These are phyloP conservation scores for Tipula helvola DNA, from an alignment of 2,888 invertebrate genomes.

Conservation along the genomic window DNA sequence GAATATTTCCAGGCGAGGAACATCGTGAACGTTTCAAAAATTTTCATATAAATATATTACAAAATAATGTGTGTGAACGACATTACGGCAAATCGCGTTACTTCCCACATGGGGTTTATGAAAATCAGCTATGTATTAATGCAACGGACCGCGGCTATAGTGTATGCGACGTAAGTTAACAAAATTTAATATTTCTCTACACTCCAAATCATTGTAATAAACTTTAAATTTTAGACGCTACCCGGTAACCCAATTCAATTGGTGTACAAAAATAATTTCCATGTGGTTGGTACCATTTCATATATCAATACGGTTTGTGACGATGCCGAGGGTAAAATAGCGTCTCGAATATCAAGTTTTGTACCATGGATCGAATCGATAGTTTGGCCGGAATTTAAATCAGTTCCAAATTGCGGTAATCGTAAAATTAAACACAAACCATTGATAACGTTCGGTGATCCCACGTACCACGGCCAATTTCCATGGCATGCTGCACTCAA, in stretches of 20 bases:
- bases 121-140: background rate
- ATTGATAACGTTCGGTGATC: slow-evolving; percentile 29
- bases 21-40: background rate
- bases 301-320: background rate
- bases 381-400: background rate
- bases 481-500: slow-evolving; percentile 35
- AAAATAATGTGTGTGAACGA: background rate
- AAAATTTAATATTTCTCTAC: background rate
- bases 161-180: background rate
- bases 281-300: background rate
- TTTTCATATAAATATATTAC: background rate
- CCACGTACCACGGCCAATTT: slow-evolving; percentile 33
- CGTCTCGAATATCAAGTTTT: background rate
- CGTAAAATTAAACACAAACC: slow-evolving; percentile 7
- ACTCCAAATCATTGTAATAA: background rate
- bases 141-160: background rate
- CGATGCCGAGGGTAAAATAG: background rate
- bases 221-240: background rate
- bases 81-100: background rate
- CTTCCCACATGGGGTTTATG: background rate
- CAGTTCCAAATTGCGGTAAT: background rate
- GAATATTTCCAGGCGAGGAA: background rate
- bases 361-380: background rate
- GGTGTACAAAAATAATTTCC: background rate
- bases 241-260: background rate